Evolutionary conservation across 2,113 vertebrate genomes (phyloP).

Genomic region (Apteryx mantelli): DNA sequence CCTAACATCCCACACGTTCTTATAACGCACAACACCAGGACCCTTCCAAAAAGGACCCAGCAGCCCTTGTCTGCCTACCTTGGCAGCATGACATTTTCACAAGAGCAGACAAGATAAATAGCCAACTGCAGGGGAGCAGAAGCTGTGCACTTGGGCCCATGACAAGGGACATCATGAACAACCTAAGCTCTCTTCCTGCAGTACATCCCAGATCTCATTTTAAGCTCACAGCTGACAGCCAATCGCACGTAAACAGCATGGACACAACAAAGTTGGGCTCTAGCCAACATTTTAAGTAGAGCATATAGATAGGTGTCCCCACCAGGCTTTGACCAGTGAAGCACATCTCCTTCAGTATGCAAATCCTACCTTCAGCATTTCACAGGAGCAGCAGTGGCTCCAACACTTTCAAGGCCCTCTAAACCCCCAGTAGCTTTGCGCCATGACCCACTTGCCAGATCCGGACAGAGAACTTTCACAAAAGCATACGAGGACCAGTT

Average conservation of each 20-base stretch:
- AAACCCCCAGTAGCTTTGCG: background rate
- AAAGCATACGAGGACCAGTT: slow-evolving; percentile 33
- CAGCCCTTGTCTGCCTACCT: background rate
- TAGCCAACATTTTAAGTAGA: background rate
- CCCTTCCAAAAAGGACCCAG: background rate
- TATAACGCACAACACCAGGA: background rate
- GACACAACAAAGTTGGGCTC: slow-evolving; percentile 20
- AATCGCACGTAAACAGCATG: background rate
- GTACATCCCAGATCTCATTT: background rate
- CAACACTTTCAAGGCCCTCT: background rate
- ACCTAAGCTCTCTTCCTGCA: background rate
- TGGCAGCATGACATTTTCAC: background rate
- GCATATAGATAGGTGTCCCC: background rate
- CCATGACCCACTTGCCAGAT: slow-evolving; percentile 44
- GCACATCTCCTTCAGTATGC: slow-evolving; percentile 35
- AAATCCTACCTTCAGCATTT: slow-evolving; percentile 22
- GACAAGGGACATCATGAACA: background rate
- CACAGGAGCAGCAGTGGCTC: background rate
- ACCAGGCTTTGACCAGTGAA: slow-evolving; percentile 29
- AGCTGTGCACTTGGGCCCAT: rapidly evolving
- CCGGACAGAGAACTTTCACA: slow-evolving; percentile 37
- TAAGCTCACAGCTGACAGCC: background rate
- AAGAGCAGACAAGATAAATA: background rate
- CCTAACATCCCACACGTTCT: background rate
- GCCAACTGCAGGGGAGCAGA: background rate